Evolutionary conservation across 1,140 invertebrate species (phyloP).

Genomic region (Drosophila obscura): DNA sequence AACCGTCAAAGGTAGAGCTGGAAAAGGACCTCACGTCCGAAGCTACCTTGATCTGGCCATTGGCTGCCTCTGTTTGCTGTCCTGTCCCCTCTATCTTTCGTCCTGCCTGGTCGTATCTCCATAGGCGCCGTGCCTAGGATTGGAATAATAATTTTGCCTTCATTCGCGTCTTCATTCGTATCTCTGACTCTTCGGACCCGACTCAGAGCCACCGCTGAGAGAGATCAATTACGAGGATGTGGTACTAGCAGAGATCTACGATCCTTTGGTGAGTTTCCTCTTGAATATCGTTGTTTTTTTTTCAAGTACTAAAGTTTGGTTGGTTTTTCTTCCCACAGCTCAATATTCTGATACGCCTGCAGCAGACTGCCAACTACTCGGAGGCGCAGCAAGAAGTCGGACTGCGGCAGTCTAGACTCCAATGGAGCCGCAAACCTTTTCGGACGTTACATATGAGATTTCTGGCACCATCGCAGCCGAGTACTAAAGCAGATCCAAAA

Average conservation of each 20-base stretch:
- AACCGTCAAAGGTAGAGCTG: no score
- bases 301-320: slow-evolving; percentile 38
- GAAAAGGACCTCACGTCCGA: no score
- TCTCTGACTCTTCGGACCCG: slow-evolving; percentile 90
- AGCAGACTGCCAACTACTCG: slow-evolving; percentile 96
- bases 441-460: slow-evolving; percentile 71
- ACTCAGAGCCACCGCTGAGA: slow-evolving; percentile 78
- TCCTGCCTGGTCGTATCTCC: no score
- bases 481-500: slow-evolving; percentile 13
- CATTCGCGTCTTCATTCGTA: slow-evolving; percentile 91
- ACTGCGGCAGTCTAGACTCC: slow-evolving; percentile 91
- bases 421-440: slow-evolving; percentile 87
- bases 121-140: slow-evolving; percentile 80
- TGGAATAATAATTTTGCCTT: slow-evolving; percentile 96
- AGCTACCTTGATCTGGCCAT: no score
- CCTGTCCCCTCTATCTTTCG: no score
- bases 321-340: slow-evolving; percentile 86
- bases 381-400: slow-evolving; percentile 93
- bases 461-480: slow-evolving; percentile 35
- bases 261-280: slow-evolving; percentile 69
- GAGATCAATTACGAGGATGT: slow-evolving; percentile 86
- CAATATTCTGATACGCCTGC: slow-evolving; percentile 97
- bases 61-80: no score
- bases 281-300: not conserved
- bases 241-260: slow-evolving; percentile 86